Evolutionary conservation across 2,113 vertebrate species (phyloP).

Genomic region (Meleagris gallopavo): DNA sequence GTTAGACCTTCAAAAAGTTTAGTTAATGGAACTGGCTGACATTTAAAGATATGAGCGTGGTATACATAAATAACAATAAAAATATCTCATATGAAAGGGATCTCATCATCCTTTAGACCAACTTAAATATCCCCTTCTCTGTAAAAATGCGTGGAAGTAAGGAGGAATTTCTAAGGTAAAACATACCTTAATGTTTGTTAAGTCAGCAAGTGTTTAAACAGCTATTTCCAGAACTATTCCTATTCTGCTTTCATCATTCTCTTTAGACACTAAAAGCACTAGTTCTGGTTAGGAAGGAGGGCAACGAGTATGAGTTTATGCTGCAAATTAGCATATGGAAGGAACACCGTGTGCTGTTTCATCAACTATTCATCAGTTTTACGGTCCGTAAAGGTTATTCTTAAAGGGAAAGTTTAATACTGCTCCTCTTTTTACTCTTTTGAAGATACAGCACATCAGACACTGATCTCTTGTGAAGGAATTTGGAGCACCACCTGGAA

Average conservation of each 20-base stretch:
- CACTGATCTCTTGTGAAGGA: neutral
- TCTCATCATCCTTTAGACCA: neutral
- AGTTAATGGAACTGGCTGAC: neutral
- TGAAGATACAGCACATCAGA: neutral
- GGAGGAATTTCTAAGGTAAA: neutral
- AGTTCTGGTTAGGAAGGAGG: neutral
- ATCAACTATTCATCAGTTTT: neutral
- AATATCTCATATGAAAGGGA: neutral
- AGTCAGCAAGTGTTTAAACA: neutral
- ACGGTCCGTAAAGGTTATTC: neutral
- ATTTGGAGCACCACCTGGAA: slow-evolving; percentile 5
- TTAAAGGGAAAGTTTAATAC: neutral
- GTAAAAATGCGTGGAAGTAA: neutral
- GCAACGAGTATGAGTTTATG: neutral
- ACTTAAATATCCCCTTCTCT: neutral
- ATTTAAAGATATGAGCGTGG: neutral
- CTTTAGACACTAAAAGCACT: neutral
- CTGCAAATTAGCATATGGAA: neutral
- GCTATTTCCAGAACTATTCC: neutral
- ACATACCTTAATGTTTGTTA: neutral
- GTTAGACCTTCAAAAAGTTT: neutral
- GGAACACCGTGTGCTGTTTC: neutral
- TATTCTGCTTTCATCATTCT: neutral
- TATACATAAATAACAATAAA: neutral
- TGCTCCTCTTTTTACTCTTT: neutral